These are phyloP conservation scores for Neoaliturus tenellus DNA, from an alignment of 2,888 invertebrate species.

Conservation along the genomic window DNA sequence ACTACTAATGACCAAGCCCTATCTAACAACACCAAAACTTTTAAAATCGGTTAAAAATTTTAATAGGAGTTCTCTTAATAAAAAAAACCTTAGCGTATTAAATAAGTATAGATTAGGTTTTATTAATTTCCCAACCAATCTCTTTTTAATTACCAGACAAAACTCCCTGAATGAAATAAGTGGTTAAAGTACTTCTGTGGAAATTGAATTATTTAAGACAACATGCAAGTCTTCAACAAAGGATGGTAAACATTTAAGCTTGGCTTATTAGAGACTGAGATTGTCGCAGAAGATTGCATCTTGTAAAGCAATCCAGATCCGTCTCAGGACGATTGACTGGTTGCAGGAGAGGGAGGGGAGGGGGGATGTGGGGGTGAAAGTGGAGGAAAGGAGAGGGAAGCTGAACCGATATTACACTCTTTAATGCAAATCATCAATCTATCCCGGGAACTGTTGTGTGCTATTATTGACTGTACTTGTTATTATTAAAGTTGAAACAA, in stretches of 20 bases:
- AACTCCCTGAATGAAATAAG: too few species aligned
- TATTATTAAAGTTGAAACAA: too few species aligned
- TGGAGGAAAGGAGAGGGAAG: slow-evolving; percentile 59
- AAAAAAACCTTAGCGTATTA: too few species aligned
- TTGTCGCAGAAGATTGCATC: slow-evolving; percentile 24
- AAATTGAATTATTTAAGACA: not conserved
- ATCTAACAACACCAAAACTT: too few species aligned
- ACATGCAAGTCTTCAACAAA: not conserved
- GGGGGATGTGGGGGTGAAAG: slow-evolving; percentile 47
- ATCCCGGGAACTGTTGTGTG: slow-evolving; percentile 14
- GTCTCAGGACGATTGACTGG: not conserved
- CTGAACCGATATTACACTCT: slow-evolving; percentile 49
- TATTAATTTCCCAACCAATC: too few species aligned
- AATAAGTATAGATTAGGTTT: too few species aligned
- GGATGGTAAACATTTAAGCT: not conserved
- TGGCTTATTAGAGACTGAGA: slow-evolving; percentile 13
- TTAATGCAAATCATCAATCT: slow-evolving; percentile 14
- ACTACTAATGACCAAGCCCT: too few species aligned
- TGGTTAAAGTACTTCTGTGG: too few species aligned
- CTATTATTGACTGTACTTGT: too few species aligned
- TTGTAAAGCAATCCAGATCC: slow-evolving; percentile 18
- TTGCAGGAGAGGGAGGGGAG: slow-evolving; percentile 50
- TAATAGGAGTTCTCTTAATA: too few species aligned
- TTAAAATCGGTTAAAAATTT: too few species aligned
- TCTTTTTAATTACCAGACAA: too few species aligned